Evolutionary conservation across 1,140 invertebrate species (phyloP).

Genomic region (Pogonognathellus flavescens): DNA sequence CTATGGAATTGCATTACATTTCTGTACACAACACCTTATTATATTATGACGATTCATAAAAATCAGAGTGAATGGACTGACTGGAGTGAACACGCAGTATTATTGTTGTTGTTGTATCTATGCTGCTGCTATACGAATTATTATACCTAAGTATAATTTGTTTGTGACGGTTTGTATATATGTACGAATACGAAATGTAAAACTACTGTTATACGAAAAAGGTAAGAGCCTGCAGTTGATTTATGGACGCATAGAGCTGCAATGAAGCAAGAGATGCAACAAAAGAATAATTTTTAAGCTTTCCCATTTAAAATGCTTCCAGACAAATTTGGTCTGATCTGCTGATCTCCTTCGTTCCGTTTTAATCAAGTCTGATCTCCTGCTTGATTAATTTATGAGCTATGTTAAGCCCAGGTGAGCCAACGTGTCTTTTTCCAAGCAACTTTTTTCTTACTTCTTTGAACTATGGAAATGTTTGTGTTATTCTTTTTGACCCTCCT

Average conservation of each 20-base stretch:
- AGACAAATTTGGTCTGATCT: conserved; percentile 42
- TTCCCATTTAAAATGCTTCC: conserved; percentile 37
- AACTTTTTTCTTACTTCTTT: too few species aligned
- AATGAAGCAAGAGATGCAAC: conserved; percentile 18
- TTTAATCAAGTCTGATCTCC: conserved; percentile 33
- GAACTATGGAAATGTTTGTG: too few species aligned
- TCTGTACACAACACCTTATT: neutral
- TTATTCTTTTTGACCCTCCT: neutral
- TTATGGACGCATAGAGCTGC: neutral
- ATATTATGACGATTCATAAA: neutral
- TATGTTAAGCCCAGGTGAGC: neutral
- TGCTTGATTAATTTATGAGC: conserved; percentile 36
- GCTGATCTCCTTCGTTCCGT: conserved; percentile 16
- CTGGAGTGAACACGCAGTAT: too few species aligned
- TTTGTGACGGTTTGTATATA: neutral
- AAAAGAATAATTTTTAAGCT: conserved; percentile 10
- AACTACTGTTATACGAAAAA: neutral
- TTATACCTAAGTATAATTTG: neutral
- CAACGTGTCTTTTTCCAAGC: neutral
- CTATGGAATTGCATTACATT: neutral
- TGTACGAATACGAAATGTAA: neutral
- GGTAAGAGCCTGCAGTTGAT: neutral
- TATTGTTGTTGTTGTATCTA: too few species aligned
- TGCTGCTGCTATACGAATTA: neutral
- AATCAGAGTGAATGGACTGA: neutral